Conservation (phyloP, 92 coral and sea anemone species). For the Zoanthus sansibaricus region DNA sequence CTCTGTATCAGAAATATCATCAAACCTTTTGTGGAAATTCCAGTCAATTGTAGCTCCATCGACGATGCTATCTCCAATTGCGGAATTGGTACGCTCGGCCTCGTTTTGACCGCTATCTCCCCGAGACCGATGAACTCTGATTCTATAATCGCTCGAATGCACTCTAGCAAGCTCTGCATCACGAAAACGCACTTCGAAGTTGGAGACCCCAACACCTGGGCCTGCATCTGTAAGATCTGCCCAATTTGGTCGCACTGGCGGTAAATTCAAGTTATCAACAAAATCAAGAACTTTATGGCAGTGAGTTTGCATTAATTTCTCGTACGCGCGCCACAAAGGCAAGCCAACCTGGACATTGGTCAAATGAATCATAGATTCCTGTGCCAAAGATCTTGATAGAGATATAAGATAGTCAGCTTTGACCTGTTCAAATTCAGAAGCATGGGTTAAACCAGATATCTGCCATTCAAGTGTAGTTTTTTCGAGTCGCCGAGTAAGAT, state of each 20-base stretch:
- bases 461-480: constrained; percentile 45
- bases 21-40: constrained; percentile 54
- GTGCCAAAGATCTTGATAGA: constrained; percentile 28
- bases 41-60: constrained; percentile 63
- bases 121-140: constrained; percentile 48
- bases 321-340: constrained; percentile 1
- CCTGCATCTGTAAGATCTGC: constrained; percentile 49
- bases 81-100: constrained; percentile 57
- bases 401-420: constrained; percentile 37
- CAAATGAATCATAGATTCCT: not conserved
- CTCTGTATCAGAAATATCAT: constrained; percentile 57
- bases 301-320: not conserved
- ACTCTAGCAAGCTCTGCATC: constrained; percentile 62
- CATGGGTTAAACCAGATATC: constrained; percentile 25
- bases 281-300: constrained; percentile 12
- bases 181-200: constrained; percentile 53
- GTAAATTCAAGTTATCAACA: constrained; percentile 20
- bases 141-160: constrained; percentile 51
- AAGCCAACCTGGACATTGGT: not conserved
- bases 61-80: constrained; percentile 63
- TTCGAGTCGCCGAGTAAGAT: constrained; percentile 32
- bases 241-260: constrained; percentile 42
- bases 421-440: constrained; percentile 43
- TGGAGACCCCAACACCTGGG: constrained; percentile 47
- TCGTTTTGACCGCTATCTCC: constrained; percentile 50